phyloP scores from a whole-genome alignment of 1,140 invertebrate species.

The Eriosoma lanigerum region DNA sequence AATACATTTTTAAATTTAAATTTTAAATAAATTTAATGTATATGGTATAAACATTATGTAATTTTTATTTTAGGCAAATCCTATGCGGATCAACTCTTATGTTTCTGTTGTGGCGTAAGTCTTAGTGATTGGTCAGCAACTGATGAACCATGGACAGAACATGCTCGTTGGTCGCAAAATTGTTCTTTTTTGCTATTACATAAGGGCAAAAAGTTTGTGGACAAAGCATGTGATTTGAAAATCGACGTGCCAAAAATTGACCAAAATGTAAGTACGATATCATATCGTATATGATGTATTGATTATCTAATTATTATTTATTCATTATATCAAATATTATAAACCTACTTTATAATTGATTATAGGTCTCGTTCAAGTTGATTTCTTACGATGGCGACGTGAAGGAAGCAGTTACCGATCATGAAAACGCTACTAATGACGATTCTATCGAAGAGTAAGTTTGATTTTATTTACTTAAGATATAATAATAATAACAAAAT shows the following conservation, averaged over 20 bases:
- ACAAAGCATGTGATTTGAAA: constrained; percentile 59
- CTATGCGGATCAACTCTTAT: constrained; percentile 77
- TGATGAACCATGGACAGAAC: constrained; percentile 86
- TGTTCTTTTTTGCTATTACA: constrained; percentile 74
- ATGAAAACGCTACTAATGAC: no score
- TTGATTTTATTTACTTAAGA: no score
- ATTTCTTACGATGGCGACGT: no score
- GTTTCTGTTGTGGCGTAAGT: constrained; percentile 83
- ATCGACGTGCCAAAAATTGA: constrained; percentile 47
- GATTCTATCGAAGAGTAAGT: no score
- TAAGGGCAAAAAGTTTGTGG: constrained; percentile 73
- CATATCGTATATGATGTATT: no score
- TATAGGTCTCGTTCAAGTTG: no score
- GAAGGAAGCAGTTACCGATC: no score
- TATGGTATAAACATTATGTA: not conserved
- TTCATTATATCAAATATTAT: no score
- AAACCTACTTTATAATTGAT: no score
- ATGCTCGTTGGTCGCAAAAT: constrained; percentile 79
- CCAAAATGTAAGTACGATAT: constrained; percentile 57
- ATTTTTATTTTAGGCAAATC: constrained; percentile 56
- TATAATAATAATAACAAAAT: no score
- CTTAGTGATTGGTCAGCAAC: constrained; percentile 83
- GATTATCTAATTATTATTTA: no score
- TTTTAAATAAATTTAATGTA: no score
- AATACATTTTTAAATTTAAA: constrained; percentile 12